Conservation (phyloP, 2,888 invertebrate genomes). For the Trachelus stipa region DNA sequence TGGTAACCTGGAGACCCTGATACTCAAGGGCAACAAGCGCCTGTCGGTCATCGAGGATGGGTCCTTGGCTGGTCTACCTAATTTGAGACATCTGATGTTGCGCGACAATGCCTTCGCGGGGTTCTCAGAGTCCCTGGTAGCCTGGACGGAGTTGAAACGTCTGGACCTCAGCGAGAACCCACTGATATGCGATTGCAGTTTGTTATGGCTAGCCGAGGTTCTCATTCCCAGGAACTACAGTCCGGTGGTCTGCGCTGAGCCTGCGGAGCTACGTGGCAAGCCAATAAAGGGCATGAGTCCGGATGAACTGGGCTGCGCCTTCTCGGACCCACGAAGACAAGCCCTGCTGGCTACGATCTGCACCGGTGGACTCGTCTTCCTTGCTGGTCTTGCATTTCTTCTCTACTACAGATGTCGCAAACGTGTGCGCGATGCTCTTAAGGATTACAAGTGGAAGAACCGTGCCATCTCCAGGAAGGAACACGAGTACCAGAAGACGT, state of each 20-base stretch:
- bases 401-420: conserved; percentile 82
- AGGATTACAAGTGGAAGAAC: conserved; percentile 86
- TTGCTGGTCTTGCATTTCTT: conserved; percentile 79
- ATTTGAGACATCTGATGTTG: conserved; percentile 80
- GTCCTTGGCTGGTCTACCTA: conserved; percentile 82
- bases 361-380: conserved; percentile 78
- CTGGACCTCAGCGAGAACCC: conserved; percentile 87
- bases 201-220: conserved; percentile 83
- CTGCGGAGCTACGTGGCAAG: conserved; percentile 78
- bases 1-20: conserved; percentile 82
- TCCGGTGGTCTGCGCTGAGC: conserved; percentile 79
- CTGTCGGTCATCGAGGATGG: conserved; percentile 80
- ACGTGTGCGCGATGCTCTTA: conserved; percentile 83
- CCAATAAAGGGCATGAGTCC: conserved; percentile 73
- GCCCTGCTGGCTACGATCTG: conserved; percentile 83
- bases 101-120: conserved; percentile 83
- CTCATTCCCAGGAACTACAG: conserved; percentile 77
- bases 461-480: conserved; percentile 80
- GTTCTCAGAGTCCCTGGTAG: conserved; percentile 82
- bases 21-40: conserved; percentile 82
- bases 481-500: conserved; percentile 90
- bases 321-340: conserved; percentile 82
- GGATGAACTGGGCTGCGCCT: conserved; percentile 84
- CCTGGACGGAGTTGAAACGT: conserved; percentile 81
- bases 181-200: conserved; percentile 82